Evolutionary conservation across 2,888 invertebrate genomes (phyloP).

Genomic region (Drosophila vallismaia): DNA sequence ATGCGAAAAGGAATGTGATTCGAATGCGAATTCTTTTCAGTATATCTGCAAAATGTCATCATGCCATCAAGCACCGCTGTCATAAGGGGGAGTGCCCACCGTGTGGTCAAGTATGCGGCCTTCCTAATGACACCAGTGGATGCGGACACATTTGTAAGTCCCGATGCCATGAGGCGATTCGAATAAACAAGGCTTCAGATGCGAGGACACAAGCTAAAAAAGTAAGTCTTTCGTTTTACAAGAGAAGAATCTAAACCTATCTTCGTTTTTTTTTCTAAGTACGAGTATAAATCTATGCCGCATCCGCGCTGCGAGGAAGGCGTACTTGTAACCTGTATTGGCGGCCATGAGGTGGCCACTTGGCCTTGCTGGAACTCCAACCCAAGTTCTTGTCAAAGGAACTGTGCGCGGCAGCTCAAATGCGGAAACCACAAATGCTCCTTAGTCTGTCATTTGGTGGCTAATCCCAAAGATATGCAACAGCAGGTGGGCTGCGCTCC

Average conservation of each 20-base stretch:
- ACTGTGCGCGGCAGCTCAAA: constrained; percentile 88
- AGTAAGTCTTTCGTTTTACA: constrained; percentile 33
- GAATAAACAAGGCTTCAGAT: constrained; percentile 82
- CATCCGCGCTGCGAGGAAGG: constrained; percentile 90
- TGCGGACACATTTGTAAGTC: constrained; percentile 87
- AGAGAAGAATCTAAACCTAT: too few species aligned
- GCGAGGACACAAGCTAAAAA: constrained; percentile 48
- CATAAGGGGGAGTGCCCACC: constrained; percentile 94
- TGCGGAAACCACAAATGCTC: constrained; percentile 93
- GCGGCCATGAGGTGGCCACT: constrained; percentile 88
- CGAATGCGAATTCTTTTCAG: constrained; percentile 66
- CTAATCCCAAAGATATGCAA: constrained; percentile 84
- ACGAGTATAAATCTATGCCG: constrained; percentile 86
- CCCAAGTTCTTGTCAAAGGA: constrained; percentile 90
- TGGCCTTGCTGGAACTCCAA: constrained; percentile 89
- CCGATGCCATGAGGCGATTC: constrained; percentile 90
- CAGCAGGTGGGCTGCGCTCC: constrained; percentile 85
- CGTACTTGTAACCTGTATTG: constrained; percentile 89
- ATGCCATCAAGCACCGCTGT: constrained; percentile 91
- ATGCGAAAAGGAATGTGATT: background rate
- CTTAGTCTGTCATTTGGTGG: constrained; percentile 89
- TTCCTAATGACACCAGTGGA: constrained; percentile 81
- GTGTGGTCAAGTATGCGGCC: constrained; percentile 90
- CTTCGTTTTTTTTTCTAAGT: constrained; percentile 48
- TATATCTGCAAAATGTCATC: constrained; percentile 93